These are phyloP conservation scores for Meles meles DNA, from an alignment of 2,113 vertebrate genomes.

Conservation along the genomic window DNA sequence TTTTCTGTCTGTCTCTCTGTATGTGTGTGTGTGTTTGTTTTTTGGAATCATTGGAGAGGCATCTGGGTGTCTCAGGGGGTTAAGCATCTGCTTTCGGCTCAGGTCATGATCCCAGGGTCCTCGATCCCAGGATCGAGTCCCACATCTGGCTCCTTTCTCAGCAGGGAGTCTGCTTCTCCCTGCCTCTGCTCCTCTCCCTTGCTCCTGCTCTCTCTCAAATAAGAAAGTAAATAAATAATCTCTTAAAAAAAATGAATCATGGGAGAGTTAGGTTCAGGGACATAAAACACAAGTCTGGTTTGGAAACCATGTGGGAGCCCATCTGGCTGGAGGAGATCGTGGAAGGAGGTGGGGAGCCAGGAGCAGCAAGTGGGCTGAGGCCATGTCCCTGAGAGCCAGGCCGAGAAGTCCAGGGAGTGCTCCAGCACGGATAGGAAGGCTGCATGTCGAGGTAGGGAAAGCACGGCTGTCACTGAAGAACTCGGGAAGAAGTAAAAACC, in stretches of 20 bases:
- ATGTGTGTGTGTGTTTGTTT: background rate
- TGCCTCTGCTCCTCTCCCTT: background rate
- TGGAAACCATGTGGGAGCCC: background rate
- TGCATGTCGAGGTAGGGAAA: accelerated
- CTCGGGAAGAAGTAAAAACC: background rate
- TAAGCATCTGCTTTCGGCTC: background rate
- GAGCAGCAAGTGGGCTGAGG: background rate
- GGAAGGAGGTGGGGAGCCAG: accelerated
- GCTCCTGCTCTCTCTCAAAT: background rate
- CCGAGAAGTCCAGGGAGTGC: accelerated
- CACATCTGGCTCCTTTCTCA: background rate
- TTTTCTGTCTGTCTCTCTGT: background rate
- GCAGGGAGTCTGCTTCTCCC: background rate
- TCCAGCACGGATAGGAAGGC: accelerated
- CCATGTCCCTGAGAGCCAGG: background rate
- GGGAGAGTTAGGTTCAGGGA: background rate
- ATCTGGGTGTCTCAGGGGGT: no score
- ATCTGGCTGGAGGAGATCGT: background rate
- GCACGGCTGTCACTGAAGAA: background rate
- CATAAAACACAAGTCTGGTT: background rate
- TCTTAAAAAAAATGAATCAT: background rate
- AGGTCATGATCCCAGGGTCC: background rate
- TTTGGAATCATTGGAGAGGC: background rate
- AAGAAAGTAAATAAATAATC: background rate
- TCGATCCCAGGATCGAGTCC: no score